Base-by-base conservation (phyloP, 2,888 invertebrate genomes). In the Meteorus cinctellus region DNA sequence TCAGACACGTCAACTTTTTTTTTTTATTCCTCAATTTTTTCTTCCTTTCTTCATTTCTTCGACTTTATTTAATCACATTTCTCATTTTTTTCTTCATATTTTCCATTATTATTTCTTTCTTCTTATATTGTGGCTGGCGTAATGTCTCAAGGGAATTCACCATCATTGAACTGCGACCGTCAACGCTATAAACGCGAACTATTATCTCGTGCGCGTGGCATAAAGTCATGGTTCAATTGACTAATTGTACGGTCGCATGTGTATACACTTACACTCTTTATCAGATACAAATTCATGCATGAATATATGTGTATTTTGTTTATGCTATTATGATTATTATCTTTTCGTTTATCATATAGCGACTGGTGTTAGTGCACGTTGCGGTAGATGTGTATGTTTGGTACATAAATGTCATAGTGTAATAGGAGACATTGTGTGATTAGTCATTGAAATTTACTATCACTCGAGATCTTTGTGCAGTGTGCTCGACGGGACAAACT, bases 371-470 rank as follows among this genome's bases (percentile, higher is more conserved):
- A 41, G 41, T 34, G 8, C 41, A 41, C 12, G 12, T 12, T 41
- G 41, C 12, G 41, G 41, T 41, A 2, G 41, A 5, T 41, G 12
- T 41, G 41, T 41, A 41, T 41, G 41, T 48, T 16, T 41, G 29
- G 41, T 41, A 65, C 14, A 36, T 71, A 51, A 45, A 59, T 63
- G 27, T 29, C 63, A 66, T 59, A 62, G 45, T 55, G 62, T 78
- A 59, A 72, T 70, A 62, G 62, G 75, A 55, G 77, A 70, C 72
- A 72, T 67, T 71, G 66, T 48, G 72, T 72, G 71, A 79, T 79
- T 79, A 78, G 72, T 79, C 79, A 79, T 77, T 67, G 76, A 70
- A 59, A 66, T 78, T 79, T 48, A 48, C 4, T 77, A 79, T 78
- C 76, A 71, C 71, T 72, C 55, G 55, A 63, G 51, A 74, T 62